Evolutionary conservation across 92 coral and sea anemone genomes (phyloP).

Genomic region (Parazoanthus swiftii): DNA sequence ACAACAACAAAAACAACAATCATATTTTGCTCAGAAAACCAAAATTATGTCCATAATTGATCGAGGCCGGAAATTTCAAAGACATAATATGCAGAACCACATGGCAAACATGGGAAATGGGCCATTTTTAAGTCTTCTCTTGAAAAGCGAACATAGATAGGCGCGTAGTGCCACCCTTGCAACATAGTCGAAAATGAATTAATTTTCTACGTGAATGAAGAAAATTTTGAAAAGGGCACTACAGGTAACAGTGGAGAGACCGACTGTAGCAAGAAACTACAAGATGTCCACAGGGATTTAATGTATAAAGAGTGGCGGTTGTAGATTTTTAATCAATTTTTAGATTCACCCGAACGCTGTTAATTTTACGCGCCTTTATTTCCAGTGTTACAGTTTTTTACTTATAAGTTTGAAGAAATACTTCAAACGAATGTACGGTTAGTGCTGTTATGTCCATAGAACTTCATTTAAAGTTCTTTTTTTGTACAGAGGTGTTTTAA

Average conservation of each 20-base stretch:
- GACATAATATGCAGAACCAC: neutral
- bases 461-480: slow-evolving; percentile 17
- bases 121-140: neutral
- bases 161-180: neutral
- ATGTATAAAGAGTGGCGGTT: neutral
- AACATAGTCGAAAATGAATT: neutral
- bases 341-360: neutral
- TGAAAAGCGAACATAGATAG: neutral
- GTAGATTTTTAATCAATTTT: neutral
- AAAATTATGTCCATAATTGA: neutral
- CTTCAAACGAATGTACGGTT: neutral
- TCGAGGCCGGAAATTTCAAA: neutral
- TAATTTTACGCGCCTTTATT: neutral
- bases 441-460: neutral
- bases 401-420: neutral
- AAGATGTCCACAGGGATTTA: neutral
- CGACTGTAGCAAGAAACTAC: neutral
- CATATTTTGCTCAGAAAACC: neutral
- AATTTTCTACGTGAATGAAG: neutral
- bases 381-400: neutral
- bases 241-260: neutral
- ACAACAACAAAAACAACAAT: neutral
- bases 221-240: neutral
- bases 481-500: slow-evolving; percentile 2
- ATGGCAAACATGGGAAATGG: neutral